Conservation (phyloP, 2,797 vertebrate species). For the Sebastes ruberrimus region DNA sequence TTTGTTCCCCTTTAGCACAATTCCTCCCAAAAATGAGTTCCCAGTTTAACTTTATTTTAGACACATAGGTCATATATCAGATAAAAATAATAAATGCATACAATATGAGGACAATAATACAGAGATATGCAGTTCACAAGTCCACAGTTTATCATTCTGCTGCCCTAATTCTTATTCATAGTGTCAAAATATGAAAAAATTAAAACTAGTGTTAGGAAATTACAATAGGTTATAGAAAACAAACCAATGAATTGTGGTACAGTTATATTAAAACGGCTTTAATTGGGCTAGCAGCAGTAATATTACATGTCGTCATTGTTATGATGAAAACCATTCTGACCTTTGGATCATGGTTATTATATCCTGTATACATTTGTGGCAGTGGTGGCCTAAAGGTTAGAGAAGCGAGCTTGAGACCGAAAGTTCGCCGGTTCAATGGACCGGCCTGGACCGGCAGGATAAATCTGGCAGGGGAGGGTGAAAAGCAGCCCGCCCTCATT, state of each 20-base stretch:
- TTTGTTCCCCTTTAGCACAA: background rate
- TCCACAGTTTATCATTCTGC: background rate
- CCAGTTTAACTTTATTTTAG: no score
- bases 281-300: background rate
- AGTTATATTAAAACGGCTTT: background rate
- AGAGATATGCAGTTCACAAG: no score
- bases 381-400: no score
- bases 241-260: background rate
- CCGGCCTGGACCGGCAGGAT: no score
- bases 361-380: no score
- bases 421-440: no score
- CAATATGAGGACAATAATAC: no score
- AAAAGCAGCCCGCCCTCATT: no score
- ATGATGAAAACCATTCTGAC: background rate
- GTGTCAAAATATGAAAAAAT: background rate
- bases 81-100: accelerated
- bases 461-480: no score
- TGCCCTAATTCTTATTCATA: background rate
- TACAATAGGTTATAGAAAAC: background rate
- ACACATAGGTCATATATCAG: no score
- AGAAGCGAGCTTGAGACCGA: no score
- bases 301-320: background rate
- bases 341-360: background rate
- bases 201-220: accelerated
- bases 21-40: background rate